phyloP scores from a whole-genome alignment of 2,888 invertebrate species.

The Dasypolia templi region DNA sequence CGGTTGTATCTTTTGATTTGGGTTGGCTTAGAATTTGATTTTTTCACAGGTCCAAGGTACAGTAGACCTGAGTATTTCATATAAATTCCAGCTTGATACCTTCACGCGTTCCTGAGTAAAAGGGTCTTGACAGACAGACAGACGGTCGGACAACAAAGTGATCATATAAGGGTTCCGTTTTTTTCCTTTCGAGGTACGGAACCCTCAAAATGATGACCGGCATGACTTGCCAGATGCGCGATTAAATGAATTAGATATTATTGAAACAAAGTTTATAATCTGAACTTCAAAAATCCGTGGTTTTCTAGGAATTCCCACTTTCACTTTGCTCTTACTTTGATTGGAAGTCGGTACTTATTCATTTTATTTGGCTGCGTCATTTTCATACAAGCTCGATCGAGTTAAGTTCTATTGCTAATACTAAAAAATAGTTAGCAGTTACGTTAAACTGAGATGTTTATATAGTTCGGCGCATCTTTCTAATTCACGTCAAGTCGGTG shows the following conservation, averaged over 20 bases:
- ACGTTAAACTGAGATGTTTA: constrained; percentile 25
- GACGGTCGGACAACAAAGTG: too few species aligned
- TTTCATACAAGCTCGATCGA: background rate
- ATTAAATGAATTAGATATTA: background rate
- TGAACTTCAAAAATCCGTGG: background rate
- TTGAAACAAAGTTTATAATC: background rate
- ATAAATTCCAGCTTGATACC: too few species aligned
- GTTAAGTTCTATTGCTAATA: constrained; percentile 39
- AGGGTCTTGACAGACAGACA: too few species aligned
- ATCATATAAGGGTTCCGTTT: too few species aligned
- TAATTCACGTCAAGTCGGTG: background rate
- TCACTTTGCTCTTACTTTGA: constrained; percentile 19
- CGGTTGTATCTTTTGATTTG: too few species aligned
- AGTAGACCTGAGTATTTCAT: too few species aligned
- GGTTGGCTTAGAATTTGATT: too few species aligned
- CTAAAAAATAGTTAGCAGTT: constrained; percentile 19
- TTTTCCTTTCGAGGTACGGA: too few species aligned
- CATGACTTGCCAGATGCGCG: background rate
- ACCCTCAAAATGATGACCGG: background rate
- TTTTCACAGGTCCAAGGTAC: too few species aligned
- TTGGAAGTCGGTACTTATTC: constrained; percentile 1
- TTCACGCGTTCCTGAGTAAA: too few species aligned
- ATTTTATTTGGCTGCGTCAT: constrained; percentile 8
- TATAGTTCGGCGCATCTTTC: constrained; percentile 10
- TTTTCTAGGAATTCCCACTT: background rate